A percentile compares a stretch with the other conserved stretches of the same genome.
Conservation (phyloP, 2,113 vertebrate species). For the Lamprotornis superbus region DNA sequence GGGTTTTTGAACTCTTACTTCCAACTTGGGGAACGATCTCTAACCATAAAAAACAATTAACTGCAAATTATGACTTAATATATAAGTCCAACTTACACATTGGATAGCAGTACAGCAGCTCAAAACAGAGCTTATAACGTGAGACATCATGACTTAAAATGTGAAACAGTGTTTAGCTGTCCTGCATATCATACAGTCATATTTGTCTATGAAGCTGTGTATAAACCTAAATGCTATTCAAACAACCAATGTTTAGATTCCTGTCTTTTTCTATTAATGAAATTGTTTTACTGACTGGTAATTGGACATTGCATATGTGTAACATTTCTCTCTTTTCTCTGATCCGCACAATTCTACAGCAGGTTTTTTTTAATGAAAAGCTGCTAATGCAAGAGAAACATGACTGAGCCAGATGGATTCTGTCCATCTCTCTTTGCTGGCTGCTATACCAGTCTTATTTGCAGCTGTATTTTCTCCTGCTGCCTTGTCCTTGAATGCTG, state of each 20-base stretch:
- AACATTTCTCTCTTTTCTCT: neutral
- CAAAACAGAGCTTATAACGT: neutral
- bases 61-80: neutral
- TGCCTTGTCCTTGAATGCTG: neutral
- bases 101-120: neutral
- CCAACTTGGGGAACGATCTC: neutral
- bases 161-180: neutral
- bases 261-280: neutral
- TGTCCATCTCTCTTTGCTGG: neutral
- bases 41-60: neutral
- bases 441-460: neutral
- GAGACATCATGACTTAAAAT: neutral
- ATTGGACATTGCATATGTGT: accelerated
- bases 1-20: neutral
- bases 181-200: neutral
- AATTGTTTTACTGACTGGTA: neutral
- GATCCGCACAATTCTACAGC: neutral
- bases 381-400: neutral
- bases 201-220: neutral
- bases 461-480: neutral
- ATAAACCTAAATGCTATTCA: neutral
- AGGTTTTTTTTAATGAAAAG: neutral
- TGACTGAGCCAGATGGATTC: neutral
- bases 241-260: neutral
- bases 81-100: neutral